phyloP scores from a whole-genome alignment of 2,888 invertebrate species.

The Drosophila prolongata region DNA sequence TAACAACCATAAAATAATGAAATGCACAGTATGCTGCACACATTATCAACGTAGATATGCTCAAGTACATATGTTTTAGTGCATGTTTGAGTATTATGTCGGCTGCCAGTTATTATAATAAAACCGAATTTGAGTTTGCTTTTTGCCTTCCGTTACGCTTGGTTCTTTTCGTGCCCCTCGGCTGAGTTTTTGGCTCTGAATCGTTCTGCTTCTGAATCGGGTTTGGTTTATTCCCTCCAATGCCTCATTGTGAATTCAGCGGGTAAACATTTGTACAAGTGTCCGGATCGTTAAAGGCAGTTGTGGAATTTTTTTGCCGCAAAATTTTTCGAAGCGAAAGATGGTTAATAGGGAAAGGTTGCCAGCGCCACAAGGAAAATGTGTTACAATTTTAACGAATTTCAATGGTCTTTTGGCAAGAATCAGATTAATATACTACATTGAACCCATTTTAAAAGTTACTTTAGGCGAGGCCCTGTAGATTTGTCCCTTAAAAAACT shows the following conservation, averaged over 20 bases:
- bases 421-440: too few species aligned
- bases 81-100: conserved; percentile 41
- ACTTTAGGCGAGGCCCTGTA: too few species aligned
- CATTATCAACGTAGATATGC: conserved; percentile 2
- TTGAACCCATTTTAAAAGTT: too few species aligned
- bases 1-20: conserved; percentile 7
- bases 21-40: conserved; percentile 2
- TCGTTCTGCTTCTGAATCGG: conserved; percentile 12
- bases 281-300: conserved; percentile 41
- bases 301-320: conserved; percentile 35
- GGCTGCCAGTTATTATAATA: conserved; percentile 55
- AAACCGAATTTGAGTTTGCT: conserved; percentile 49
- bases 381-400: not conserved
- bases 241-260: conserved; percentile 71
- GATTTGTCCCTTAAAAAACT: too few species aligned
- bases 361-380: not conserved
- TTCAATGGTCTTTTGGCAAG: not conserved
- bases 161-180: conserved; percentile 36
- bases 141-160: conserved; percentile 63
- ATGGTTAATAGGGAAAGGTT: not conserved
- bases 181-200: conserved; percentile 17
- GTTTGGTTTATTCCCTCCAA: conserved; percentile 22
- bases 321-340: conserved; percentile 14
- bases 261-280: conserved; percentile 75
- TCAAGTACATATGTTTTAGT: conserved; percentile 25